Percentiles rank a stretch among this genome's conserved stretches.
Conservation (phyloP, 2,888 invertebrate genomes). For the Pseudococcus jackbeardsleyi region DNA sequence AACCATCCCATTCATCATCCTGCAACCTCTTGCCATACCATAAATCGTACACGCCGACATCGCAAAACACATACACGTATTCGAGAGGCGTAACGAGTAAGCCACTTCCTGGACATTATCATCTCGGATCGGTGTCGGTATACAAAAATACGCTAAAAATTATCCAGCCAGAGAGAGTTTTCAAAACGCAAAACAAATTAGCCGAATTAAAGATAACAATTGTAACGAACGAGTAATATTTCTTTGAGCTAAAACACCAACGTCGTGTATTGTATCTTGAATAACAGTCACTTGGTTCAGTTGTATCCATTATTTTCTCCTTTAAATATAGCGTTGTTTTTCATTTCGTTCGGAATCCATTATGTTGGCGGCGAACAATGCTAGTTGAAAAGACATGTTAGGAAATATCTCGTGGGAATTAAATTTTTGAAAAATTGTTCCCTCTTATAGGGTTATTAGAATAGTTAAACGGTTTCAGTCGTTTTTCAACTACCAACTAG, state of each 20-base stretch:
- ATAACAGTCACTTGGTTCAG: constrained; percentile 41
- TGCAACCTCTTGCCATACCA: not conserved
- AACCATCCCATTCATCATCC: not conserved
- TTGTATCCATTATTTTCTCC: constrained; percentile 42
- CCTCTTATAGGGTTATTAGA: constrained; percentile 30
- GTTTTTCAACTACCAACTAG: not conserved
- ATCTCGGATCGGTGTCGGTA: not conserved
- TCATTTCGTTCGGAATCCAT: constrained; percentile 44
- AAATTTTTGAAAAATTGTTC: constrained; percentile 49
- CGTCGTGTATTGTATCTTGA: constrained; percentile 13
- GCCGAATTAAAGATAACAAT: constrained; percentile 43
- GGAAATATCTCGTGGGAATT: constrained; percentile 34
- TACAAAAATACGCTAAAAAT: not conserved
- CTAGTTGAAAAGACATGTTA: constrained; percentile 11
- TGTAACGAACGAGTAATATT: constrained; percentile 42
- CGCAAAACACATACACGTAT: too few species aligned
- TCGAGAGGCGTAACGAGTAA: too few species aligned
- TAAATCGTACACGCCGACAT: too few species aligned
- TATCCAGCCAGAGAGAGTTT: not conserved
- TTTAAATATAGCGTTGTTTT: constrained; percentile 55
- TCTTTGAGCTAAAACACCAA: constrained; percentile 33
- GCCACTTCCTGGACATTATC: not conserved
- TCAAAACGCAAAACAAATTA: constrained; percentile 42
- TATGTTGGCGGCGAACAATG: constrained; percentile 23
- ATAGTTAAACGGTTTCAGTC: constrained; percentile 20